Evolutionary conservation across 2,888 invertebrate genomes (phyloP).

Genomic region (Thymelicus lineola): DNA sequence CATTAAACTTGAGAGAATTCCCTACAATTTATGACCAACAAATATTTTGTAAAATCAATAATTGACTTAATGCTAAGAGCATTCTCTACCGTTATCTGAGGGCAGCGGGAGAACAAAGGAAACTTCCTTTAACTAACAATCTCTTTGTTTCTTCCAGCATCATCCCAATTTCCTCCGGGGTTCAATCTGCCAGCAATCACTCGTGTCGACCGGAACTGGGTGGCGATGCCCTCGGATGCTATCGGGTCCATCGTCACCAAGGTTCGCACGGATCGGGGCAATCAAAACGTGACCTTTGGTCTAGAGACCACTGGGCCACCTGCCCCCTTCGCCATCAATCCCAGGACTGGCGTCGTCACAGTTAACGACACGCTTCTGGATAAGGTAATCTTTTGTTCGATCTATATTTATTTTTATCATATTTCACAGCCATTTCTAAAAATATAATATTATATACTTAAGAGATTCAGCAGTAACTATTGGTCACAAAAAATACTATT

Average conservation of each 20-base stretch:
- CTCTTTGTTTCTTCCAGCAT: constrained; percentile 58
- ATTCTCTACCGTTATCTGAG: too few species aligned
- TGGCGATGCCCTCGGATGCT: constrained; percentile 88
- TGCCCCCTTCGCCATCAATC: constrained; percentile 91
- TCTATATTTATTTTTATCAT: too few species aligned
- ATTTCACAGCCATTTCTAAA: too few species aligned
- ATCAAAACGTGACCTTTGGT: constrained; percentile 87
- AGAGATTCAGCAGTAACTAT: too few species aligned
- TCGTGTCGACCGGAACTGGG: constrained; percentile 90
- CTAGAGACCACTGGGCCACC: constrained; percentile 86
- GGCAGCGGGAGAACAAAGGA: too few species aligned
- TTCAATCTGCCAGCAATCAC: constrained; percentile 89
- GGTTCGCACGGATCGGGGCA: constrained; percentile 88
- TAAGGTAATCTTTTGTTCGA: constrained; percentile 84
- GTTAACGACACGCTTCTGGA: constrained; percentile 91
- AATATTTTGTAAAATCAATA: too few species aligned
- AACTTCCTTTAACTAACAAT: too few species aligned
- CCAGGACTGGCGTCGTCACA: constrained; percentile 90
- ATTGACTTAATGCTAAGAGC: too few species aligned
- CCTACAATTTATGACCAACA: too few species aligned
- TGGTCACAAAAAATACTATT: too few species aligned
- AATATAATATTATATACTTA: too few species aligned
- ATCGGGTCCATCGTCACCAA: constrained; percentile 90
- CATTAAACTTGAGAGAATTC: too few species aligned
- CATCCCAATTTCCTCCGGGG: constrained; percentile 74